These are phyloP conservation scores for Hyperoplus immaculatus DNA, from an alignment of 2,797 vertebrate species.

Conservation along the genomic window DNA sequence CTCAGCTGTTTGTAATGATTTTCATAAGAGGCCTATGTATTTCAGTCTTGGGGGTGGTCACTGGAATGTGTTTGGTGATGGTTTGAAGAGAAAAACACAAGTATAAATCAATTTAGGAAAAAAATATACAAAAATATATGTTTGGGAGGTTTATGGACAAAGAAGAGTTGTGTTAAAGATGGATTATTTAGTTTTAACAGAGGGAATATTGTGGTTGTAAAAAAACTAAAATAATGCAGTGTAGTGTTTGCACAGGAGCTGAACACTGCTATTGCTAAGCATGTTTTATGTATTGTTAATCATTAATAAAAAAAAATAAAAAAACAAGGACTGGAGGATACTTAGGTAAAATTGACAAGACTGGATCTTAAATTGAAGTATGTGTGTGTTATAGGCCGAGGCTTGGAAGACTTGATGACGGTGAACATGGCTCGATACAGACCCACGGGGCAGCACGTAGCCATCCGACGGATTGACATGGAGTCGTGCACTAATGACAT, in stretches of 20 bases:
- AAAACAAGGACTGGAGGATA: not conserved
- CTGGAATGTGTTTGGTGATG: too few relatives aligned
- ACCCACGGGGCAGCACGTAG: conserved; percentile 92
- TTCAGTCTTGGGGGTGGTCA: not conserved
- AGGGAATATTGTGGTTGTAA: too few relatives aligned
- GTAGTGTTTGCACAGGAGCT: not conserved
- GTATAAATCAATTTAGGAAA: not conserved
- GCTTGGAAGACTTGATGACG: conserved; percentile 95
- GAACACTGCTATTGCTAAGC: not conserved
- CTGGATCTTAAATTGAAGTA: not conserved
- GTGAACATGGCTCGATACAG: conserved; percentile 94
- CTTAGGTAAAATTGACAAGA: not conserved
- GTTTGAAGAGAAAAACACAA: too few relatives aligned
- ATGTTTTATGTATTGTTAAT: conserved; percentile 11
- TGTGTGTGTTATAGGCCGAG: conserved; percentile 86
- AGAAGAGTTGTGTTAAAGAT: too few relatives aligned
- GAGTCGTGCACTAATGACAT: conserved; percentile 98
- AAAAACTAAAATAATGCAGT: not conserved
- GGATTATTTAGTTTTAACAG: too few relatives aligned
- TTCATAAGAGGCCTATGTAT: not conserved
- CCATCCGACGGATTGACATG: conserved; percentile 93
- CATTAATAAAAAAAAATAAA: not conserved
- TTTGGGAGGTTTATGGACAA: too few relatives aligned
- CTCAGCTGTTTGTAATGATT: not conserved
- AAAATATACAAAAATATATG: too few relatives aligned